phyloP scores from a whole-genome alignment of 2,888 invertebrate genomes.

The Branchinecta sandiegonensis region DNA sequence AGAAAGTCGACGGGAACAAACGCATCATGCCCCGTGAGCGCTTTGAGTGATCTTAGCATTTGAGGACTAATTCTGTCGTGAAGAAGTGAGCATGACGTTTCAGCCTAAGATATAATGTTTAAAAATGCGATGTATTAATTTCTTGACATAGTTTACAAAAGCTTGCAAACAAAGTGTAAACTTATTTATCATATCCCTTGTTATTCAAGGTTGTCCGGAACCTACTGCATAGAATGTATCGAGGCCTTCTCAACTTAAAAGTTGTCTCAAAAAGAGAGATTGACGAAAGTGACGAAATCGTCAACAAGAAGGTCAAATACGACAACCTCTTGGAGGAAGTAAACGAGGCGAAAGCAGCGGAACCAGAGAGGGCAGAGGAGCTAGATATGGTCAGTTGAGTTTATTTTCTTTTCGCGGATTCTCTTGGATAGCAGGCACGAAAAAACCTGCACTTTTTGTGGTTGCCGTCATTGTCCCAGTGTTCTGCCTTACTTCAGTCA shows the following conservation, averaged over 20 bases:
- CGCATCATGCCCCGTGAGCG: too few relatives aligned
- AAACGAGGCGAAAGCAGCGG: not conserved
- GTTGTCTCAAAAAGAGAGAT: not conserved
- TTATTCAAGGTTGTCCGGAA: not conserved
- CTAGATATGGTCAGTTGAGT: not conserved
- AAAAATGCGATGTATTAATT: too few relatives aligned
- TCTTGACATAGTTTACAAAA: too few relatives aligned
- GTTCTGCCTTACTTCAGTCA: too few relatives aligned
- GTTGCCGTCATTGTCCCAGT: not conserved
- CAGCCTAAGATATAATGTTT: too few relatives aligned
- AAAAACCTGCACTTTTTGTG: not conserved
- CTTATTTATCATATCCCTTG: too few relatives aligned
- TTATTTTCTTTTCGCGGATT: not conserved
- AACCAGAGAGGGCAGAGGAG: not conserved
- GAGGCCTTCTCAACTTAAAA: not conserved
- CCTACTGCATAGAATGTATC: not conserved
- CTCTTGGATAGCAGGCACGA: not conserved
- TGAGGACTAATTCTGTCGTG: too few relatives aligned
- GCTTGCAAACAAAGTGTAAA: too few relatives aligned
- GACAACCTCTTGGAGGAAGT: not conserved
- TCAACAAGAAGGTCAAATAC: conserved; percentile 5
- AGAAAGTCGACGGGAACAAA: too few relatives aligned
- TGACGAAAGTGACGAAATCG: not conserved
- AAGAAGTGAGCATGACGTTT: too few relatives aligned
- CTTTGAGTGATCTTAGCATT: too few relatives aligned